Evolutionary conservation across 1,140 invertebrate genomes (phyloP).

Genomic region (Caerostris darwini): DNA sequence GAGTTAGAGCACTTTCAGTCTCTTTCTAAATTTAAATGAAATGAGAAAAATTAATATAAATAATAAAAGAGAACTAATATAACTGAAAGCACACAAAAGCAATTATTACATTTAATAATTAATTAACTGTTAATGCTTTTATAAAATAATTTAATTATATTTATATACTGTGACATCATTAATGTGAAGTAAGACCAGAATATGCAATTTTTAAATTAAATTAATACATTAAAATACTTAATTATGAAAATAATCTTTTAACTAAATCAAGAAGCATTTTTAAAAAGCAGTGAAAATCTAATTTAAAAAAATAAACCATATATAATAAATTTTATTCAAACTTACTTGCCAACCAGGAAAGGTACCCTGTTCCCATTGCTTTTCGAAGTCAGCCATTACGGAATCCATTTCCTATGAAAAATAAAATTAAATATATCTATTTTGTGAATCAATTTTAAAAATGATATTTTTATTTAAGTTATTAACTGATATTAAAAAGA

Average conservation of each 20-base stretch:
- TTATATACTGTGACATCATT: too few species aligned
- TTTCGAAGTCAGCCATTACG: conserved; percentile 91
- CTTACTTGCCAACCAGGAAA: conserved; percentile 96
- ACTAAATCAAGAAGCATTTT: not conserved
- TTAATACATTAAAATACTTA: too few species aligned
- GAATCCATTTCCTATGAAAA: conserved; percentile 86
- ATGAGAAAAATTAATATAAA: not conserved
- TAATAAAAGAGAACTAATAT: too few species aligned
- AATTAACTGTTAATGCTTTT: too few species aligned
- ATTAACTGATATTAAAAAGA: not conserved
- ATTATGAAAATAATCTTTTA: not conserved
- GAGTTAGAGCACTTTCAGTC: conserved; percentile 94
- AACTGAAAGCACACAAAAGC: too few species aligned
- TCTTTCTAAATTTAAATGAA: conserved; percentile 88
- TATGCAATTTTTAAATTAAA: too few species aligned
- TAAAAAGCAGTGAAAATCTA: not conserved
- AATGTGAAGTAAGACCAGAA: too few species aligned
- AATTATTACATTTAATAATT: not conserved
- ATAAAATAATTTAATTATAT: too few species aligned
- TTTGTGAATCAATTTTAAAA: not conserved
- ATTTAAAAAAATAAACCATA: not conserved
- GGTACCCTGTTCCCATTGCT: conserved; percentile 92
- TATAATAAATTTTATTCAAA: conserved; percentile 78
- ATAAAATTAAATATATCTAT: not conserved
- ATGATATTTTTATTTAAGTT: not conserved